Conservation (phyloP, 2,113 vertebrate species). For the Vidua macroura region DNA sequence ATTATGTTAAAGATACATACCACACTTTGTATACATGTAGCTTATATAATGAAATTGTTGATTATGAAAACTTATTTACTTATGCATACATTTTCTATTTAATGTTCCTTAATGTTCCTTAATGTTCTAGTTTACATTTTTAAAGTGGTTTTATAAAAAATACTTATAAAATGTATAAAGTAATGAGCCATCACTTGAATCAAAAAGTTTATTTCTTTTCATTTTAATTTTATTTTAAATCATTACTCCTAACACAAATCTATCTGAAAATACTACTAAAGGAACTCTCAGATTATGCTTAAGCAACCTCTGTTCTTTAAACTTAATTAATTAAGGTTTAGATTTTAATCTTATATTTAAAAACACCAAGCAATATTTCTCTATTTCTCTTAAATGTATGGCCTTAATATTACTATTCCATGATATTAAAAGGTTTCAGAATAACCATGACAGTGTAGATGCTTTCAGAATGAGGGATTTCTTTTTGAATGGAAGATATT, state of each 20-base stretch:
- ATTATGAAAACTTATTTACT: neutral
- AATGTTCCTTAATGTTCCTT: neutral
- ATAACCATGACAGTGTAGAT: neutral
- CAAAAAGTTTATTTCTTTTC: neutral
- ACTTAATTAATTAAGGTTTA: neutral
- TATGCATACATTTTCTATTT: neutral
- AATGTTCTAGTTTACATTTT: neutral
- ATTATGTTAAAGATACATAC: neutral
- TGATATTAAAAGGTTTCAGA: neutral
- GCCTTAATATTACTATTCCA: neutral
- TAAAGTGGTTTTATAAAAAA: neutral
- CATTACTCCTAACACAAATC: neutral
- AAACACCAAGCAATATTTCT: neutral
- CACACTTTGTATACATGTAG: accelerated
- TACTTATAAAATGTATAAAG: neutral
- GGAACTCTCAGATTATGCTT: neutral
- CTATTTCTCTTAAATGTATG: neutral
- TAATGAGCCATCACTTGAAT: neutral
- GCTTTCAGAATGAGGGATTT: neutral
- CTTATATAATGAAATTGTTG: neutral
- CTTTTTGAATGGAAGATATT: neutral
- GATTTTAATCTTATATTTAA: neutral
- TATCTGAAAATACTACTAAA: neutral
- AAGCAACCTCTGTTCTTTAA: neutral
- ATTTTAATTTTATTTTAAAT: neutral